Conservation (phyloP, 1,140 invertebrate species). For the Aricia agestis region DNA sequence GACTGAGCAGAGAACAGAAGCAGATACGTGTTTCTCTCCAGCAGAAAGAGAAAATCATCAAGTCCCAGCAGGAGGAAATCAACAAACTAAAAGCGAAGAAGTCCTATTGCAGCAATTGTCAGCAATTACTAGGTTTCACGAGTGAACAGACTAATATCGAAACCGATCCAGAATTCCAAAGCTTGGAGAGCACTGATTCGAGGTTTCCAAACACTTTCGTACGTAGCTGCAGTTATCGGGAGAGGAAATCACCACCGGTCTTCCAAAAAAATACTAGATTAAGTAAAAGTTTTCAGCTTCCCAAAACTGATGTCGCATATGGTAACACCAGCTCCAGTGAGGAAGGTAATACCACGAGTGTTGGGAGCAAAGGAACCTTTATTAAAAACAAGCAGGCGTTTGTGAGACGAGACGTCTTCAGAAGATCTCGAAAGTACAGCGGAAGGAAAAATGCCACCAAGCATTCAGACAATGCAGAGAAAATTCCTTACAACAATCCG, state of each 20-base stretch:
- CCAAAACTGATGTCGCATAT: slow-evolving; percentile 71
- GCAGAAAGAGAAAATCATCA: slow-evolving; percentile 84
- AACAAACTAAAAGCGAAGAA: slow-evolving; percentile 76
- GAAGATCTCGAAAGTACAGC: slow-evolving; percentile 75
- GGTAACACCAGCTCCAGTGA: slow-evolving; percentile 73
- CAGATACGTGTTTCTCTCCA: slow-evolving; percentile 81
- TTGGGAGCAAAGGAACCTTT: slow-evolving; percentile 74
- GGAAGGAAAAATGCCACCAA: slow-evolving; percentile 74
- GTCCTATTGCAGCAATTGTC: slow-evolving; percentile 78
- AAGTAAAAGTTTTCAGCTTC: slow-evolving; percentile 74
- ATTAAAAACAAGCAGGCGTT: slow-evolving; percentile 80
- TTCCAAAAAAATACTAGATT: slow-evolving; percentile 75
- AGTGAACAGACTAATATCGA: slow-evolving; percentile 76
- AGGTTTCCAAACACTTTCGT: slow-evolving; percentile 74
- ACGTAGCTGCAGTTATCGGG: slow-evolving; percentile 77
- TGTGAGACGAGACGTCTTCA: slow-evolving; percentile 69
- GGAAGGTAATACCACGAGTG: slow-evolving; percentile 63
- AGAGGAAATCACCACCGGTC: slow-evolving; percentile 73
- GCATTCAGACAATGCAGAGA: slow-evolving; percentile 71
- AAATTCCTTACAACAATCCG: slow-evolving; percentile 55
- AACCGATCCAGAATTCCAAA: slow-evolving; percentile 76
- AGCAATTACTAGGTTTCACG: slow-evolving; percentile 74
- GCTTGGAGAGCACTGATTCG: slow-evolving; percentile 76
- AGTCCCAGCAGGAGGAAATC: slow-evolving; percentile 83
- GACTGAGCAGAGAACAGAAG: slow-evolving; percentile 85